phyloP scores from a whole-genome alignment of 2,888 invertebrate species.

The Acrocyrtus sp. region DNA sequence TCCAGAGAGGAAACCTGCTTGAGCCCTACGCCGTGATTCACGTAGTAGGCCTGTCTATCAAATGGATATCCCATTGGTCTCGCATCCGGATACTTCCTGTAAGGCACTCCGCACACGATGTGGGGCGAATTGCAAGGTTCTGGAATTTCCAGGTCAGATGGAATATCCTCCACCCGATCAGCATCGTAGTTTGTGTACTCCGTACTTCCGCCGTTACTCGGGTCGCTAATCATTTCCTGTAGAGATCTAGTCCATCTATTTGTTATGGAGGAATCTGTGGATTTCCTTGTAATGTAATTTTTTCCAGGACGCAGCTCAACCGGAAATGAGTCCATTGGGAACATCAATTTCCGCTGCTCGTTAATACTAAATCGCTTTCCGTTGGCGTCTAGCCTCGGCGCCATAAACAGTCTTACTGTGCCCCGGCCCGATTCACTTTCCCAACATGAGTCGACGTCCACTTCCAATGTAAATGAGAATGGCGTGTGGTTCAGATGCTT shows the following conservation, averaged over 20 bases:
- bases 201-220: background rate
- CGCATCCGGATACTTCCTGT: slow-evolving; percentile 81
- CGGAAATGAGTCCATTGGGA: slow-evolving; percentile 48
- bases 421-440: slow-evolving; percentile 21
- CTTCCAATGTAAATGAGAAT: slow-evolving; percentile 31
- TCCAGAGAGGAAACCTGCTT: no score
- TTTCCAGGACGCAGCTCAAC: slow-evolving; percentile 31
- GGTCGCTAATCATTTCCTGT: background rate
- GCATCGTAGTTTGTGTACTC: slow-evolving; percentile 60
- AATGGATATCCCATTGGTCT: no score
- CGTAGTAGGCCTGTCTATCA: no score
- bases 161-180: slow-evolving; percentile 58
- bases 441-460: slow-evolving; percentile 45
- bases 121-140: slow-evolving; percentile 66
- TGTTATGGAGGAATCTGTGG: slow-evolving; percentile 24
- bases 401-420: slow-evolving; percentile 40
- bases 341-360: slow-evolving; percentile 39
- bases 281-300: slow-evolving; percentile 26
- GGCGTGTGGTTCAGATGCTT: slow-evolving; percentile 45
- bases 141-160: slow-evolving; percentile 70
- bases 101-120: slow-evolving; percentile 82
- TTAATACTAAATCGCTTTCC: slow-evolving; percentile 29
- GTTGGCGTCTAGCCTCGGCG: slow-evolving; percentile 34
- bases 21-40: no score
- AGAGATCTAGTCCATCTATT: slow-evolving; percentile 16